A percentile compares a stretch with the other conserved stretches of the same genome.
Conservation (phyloP, 2,113 vertebrate species). For the Ciconia boyciana region DNA sequence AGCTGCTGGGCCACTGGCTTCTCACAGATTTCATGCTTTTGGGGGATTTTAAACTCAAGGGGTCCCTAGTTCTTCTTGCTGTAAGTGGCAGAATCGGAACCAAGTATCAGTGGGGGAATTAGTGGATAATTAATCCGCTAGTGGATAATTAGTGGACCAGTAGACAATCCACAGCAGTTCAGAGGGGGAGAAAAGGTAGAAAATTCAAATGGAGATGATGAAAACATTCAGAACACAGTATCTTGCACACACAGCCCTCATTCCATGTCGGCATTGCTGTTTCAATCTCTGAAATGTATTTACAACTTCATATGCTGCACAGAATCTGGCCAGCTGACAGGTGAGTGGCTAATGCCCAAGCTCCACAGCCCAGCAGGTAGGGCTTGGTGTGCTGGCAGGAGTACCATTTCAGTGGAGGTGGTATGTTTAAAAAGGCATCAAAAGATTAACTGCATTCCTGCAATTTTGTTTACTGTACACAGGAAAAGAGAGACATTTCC, state of each 20-base stretch:
- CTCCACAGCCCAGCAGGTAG: not conserved
- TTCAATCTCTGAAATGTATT: not conserved
- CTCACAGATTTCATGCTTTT: not conserved
- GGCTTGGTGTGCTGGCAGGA: not conserved
- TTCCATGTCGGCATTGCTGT: rapidly evolving
- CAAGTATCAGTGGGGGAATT: no score
- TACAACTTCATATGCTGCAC: rapidly evolving
- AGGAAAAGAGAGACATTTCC: not conserved
- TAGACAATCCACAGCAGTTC: not conserved
- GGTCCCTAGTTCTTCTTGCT: not conserved
- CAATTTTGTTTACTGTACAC: not conserved
- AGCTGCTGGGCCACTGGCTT: not conserved
- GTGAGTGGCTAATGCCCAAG: rapidly evolving
- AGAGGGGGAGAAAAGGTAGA: not conserved
- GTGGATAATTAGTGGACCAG: no score
- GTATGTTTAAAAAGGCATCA: not conserved
- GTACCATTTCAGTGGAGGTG: rapidly evolving
- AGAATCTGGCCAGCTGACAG: no score
- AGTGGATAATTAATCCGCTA: not conserved
- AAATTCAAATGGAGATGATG: not conserved
- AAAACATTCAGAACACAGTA: not conserved
- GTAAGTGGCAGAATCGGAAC: not conserved
- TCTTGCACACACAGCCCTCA: not conserved
- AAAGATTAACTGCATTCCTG: not conserved
- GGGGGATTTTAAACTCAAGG: not conserved